Percentiles rank a stretch among this genome's conserved stretches.
Conservation (phyloP, 2,888 invertebrate species). For the Tholera decimalis region DNA sequence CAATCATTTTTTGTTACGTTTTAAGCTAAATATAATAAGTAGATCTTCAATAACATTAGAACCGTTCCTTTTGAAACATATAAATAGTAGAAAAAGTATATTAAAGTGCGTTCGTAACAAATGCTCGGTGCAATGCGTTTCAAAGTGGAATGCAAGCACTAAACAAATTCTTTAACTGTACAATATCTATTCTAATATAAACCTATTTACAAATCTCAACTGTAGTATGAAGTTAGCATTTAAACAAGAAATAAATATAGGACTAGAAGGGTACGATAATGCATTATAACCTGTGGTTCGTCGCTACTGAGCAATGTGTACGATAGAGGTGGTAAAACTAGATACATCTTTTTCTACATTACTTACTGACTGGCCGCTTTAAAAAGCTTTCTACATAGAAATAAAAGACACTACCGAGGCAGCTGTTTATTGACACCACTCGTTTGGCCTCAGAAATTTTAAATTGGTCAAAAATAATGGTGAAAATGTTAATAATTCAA, state of each 20-base stretch:
- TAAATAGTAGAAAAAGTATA: constrained; percentile 43
- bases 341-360: too few species aligned
- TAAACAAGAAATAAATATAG: constrained; percentile 8
- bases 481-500: too few species aligned
- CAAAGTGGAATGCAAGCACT: constrained; percentile 23
- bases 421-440: too few species aligned
- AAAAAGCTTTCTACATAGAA: too few species aligned
- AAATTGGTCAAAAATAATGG: too few species aligned
- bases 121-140: constrained; percentile 25
- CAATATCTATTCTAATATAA: constrained; percentile 26
- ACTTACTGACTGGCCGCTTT: too few species aligned
- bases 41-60: constrained; percentile 10
- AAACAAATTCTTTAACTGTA: constrained; percentile 15
- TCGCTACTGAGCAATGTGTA: too few species aligned
- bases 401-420: too few species aligned
- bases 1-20: not conserved
- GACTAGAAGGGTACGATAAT: constrained; percentile 37
- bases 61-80: constrained; percentile 9
- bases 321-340: too few species aligned
- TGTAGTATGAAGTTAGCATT: not conserved
- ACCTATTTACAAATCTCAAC: constrained; percentile 32
- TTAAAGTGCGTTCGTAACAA: constrained; percentile 43
- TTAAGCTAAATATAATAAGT: not conserved
- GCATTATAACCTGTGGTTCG: too few species aligned
- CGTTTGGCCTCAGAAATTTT: too few species aligned